These are phyloP conservation scores for Orthosia incerta DNA, from an alignment of 2,888 invertebrate species.

Conservation along the genomic window DNA sequence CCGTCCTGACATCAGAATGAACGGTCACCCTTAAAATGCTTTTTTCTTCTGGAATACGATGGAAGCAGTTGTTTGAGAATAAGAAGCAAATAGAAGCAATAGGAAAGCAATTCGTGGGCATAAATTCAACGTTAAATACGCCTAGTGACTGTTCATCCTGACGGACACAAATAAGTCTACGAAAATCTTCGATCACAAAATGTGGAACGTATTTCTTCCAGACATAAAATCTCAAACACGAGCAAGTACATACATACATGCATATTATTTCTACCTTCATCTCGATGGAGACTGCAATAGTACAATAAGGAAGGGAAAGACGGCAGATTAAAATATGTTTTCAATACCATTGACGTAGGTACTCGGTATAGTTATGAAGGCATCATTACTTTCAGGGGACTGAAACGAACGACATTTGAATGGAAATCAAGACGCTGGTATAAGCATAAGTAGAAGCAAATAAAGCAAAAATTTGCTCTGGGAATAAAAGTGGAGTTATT, in stretches of 20 bases:
- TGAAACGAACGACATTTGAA: constrained; percentile 57
- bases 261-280: constrained; percentile 19
- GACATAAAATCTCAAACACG: background rate
- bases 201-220: background rate
- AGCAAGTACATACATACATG: background rate
- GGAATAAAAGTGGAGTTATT: constrained; percentile 40
- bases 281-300: constrained; percentile 36
- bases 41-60: too few species aligned
- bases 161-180: background rate
- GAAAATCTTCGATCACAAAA: constrained; percentile 1
- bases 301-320: constrained; percentile 34
- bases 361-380: constrained; percentile 41
- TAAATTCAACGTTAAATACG: too few species aligned
- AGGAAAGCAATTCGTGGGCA: too few species aligned
- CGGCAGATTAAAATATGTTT: constrained; percentile 60
- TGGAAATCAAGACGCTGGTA: constrained; percentile 52
- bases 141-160: too few species aligned
- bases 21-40: too few species aligned
- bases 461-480: constrained; percentile 38
- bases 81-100: too few species aligned
- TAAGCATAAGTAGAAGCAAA: constrained; percentile 34
- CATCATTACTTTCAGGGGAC: constrained; percentile 58
- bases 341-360: constrained; percentile 54
- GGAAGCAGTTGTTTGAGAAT: too few species aligned
- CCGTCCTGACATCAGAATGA: too few species aligned